Evolutionary conservation across 1,140 invertebrate species (phyloP).

Genomic region (Linepithema humile): DNA sequence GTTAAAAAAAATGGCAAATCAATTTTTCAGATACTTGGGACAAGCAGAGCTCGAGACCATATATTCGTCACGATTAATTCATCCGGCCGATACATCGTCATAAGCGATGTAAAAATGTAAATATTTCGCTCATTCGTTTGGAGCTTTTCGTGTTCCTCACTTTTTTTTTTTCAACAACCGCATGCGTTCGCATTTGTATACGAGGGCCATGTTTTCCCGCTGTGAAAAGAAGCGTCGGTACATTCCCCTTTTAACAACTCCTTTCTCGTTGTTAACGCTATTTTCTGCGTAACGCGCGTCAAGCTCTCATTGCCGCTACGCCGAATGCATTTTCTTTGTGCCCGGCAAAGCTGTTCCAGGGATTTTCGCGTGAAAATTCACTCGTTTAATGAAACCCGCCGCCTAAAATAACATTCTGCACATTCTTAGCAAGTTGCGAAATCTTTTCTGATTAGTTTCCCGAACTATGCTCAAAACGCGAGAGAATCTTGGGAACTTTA

Average conservation of each 20-base stretch:
- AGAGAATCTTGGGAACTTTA: not conserved
- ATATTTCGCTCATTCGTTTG: slow-evolving; percentile 14
- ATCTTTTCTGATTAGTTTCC: not conserved
- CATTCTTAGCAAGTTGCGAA: not conserved
- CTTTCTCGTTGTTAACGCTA: slow-evolving; percentile 15
- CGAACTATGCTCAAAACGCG: not conserved
- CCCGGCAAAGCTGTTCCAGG: not conserved
- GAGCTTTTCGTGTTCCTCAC: not conserved
- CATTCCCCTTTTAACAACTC: slow-evolving; percentile 36
- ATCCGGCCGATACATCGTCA: not conserved
- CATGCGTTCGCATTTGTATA: not conserved
- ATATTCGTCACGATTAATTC: not conserved
- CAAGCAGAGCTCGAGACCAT: no score
- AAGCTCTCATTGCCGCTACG: slow-evolving; percentile 7
- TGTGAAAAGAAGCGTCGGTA: slow-evolving; percentile 23
- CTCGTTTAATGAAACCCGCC: slow-evolving; percentile 7
- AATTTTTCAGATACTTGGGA: not conserved
- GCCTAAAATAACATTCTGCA: not conserved
- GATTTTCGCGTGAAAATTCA: not conserved
- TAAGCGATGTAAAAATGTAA: not conserved
- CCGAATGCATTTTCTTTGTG: slow-evolving; percentile 44
- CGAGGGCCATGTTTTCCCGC: not conserved
- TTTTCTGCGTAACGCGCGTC: slow-evolving; percentile 28
- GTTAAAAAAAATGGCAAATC: not conserved
- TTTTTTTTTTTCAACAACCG: not conserved